A percentile compares a stretch with the other conserved stretches of the same genome.
Evolutionary conservation across 2,113 vertebrate species (phyloP).

Genomic region (Leiothrix lutea): DNA sequence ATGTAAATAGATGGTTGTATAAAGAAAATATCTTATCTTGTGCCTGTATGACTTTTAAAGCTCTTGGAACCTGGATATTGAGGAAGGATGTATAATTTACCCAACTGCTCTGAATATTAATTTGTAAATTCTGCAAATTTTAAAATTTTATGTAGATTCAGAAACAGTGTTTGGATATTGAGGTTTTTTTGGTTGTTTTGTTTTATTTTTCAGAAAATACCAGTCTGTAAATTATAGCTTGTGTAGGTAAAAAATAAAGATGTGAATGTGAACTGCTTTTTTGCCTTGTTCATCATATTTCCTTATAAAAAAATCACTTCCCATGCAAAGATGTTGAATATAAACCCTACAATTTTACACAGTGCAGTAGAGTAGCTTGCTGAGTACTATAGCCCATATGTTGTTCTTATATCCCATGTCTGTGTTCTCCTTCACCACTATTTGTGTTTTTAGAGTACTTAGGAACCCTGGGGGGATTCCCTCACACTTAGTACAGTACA

Average conservation of each 20-base stretch:
- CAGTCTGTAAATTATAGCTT: slow-evolving; percentile 79
- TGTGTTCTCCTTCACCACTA: background rate
- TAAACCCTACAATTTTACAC: background rate
- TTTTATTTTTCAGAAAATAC: slow-evolving; percentile 48
- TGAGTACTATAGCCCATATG: background rate
- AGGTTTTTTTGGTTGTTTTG: slow-evolving; percentile 26
- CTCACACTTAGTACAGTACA: background rate
- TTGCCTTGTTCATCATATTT: background rate
- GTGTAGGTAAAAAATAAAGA: slow-evolving; percentile 74
- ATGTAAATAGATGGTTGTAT: slow-evolving; percentile 81
- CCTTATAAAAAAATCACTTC: background rate
- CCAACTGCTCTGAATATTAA: slow-evolving; percentile 72
- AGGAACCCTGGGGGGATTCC: background rate
- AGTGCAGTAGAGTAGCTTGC: background rate
- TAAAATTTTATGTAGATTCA: slow-evolving; percentile 76
- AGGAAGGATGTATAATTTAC: slow-evolving; percentile 75
- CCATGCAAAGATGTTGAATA: background rate
- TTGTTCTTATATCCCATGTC: background rate
- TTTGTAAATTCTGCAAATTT: slow-evolving; percentile 80
- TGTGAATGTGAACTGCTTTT: slow-evolving; percentile 49
- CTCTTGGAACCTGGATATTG: slow-evolving; percentile 68
- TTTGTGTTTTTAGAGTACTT: background rate
- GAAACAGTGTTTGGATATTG: slow-evolving; percentile 60
- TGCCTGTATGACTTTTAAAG: slow-evolving; percentile 76
- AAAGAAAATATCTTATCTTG: slow-evolving; percentile 70